Evolutionary conservation across 2,888 invertebrate species (phyloP), one percentile per base, ranked within the genome.

Genomic region (Sinopyrophorus schimmeli): DNA sequence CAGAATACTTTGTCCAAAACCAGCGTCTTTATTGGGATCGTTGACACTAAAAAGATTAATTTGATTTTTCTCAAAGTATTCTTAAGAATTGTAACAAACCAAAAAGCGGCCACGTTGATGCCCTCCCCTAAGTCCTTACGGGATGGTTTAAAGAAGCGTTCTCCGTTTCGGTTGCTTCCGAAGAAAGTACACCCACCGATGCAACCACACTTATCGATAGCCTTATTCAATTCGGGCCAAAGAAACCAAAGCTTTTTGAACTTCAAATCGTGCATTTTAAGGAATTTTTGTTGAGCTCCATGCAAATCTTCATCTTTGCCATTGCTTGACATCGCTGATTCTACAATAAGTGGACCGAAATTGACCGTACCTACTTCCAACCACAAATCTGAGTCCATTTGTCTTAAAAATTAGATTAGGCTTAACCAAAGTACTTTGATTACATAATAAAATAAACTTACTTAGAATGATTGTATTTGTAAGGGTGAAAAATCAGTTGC

Each of bases 141-240:
- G 54, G 82, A 87, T 0, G 93, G 92, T 65, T 90, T 89, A 58
- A 97, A 90, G 74, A 96, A 95, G 57, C 84, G 83, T 6, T 83
- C 76, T 0, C 96, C 97, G 70, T 95, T 94, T 65, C 84, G 82
- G 72, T 96, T 96, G 41, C 82, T 85, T 1, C 96, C 98, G 68
- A 98, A 98, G 76, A 99, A 99, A 6, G 80, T 80, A 67, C 95
- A 96, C 0, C 96, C 96, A 2, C 98, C 98, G 17, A 89, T 87
- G 70, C 98, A 99, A 0, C 97, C 98, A 70, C 98, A 99, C 59
- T 88, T 89, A 16, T 75, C 75, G 11, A 66, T 57, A 0, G 82
- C 76, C 47, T 79, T 77, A 58, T 84, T 72, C 30, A 73, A 71
- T 59, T 87, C 85, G 0, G 89, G 85, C 97, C 97, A 98, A 15